Conservation (phyloP, 2,888 invertebrate species). For the Pseudococcus viburni region DNA sequence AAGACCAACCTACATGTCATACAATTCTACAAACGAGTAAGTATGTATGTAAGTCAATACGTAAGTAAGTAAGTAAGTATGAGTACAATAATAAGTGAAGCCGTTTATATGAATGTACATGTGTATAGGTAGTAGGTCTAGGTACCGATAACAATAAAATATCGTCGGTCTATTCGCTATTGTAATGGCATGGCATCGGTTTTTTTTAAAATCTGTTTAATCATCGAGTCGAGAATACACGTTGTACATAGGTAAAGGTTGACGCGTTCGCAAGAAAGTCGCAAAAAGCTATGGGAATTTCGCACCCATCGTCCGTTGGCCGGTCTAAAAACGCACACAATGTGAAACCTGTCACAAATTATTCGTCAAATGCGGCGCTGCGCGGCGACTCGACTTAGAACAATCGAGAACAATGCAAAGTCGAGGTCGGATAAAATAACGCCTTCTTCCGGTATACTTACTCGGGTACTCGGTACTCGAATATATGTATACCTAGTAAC, state of each 20-base stretch:
- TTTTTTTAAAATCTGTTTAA: background rate
- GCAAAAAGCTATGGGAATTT: slow-evolving; percentile 57
- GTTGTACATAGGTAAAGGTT: background rate
- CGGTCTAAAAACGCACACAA: background rate
- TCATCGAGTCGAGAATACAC: background rate
- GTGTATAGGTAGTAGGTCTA: no score
- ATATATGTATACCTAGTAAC: slow-evolving; percentile 32
- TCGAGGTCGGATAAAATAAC: slow-evolving; percentile 59
- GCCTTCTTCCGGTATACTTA: slow-evolving; percentile 61
- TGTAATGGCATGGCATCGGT: background rate
- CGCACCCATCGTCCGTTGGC: slow-evolving; percentile 4
- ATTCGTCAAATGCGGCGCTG: slow-evolving; percentile 18
- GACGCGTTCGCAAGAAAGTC: background rate
- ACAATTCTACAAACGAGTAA: no score
- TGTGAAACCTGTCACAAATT: slow-evolving; percentile 61
- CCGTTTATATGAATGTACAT: background rate
- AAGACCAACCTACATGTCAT: no score
- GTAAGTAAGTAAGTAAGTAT: no score
- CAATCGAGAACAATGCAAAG: slow-evolving; percentile 40
- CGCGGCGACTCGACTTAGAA: background rate
- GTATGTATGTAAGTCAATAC: no score
- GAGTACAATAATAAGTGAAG: background rate
- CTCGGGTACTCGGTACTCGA: slow-evolving; percentile 27
- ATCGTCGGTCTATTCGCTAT: background rate
- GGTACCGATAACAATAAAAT: background rate